phyloP scores from a whole-genome alignment of 2,113 vertebrate species.

The Ifrita kowaldi region DNA sequence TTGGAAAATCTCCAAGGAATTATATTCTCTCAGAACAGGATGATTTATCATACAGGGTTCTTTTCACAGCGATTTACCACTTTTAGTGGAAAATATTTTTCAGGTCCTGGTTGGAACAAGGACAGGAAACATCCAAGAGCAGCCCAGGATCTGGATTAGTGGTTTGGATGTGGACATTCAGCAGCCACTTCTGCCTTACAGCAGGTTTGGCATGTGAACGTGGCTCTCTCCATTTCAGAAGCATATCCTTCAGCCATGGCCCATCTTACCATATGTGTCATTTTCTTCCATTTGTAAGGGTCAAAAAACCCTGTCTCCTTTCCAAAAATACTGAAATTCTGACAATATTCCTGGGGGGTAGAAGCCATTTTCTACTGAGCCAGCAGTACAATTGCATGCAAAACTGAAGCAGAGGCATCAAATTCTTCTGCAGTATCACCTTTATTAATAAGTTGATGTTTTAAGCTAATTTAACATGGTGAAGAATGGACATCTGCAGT shows the following conservation, averaged over 20 bases:
- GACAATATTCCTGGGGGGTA: not conserved
- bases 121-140: not conserved
- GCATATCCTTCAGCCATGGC: not conserved
- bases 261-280: not conserved
- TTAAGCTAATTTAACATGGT: not conserved
- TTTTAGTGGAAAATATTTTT: not conserved
- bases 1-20: conserved; percentile 4
- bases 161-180: not conserved
- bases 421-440: not conserved
- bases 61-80: not conserved
- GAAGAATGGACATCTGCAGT: not conserved
- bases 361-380: not conserved
- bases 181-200: not conserved
- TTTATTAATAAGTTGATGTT: not conserved
- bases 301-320: not conserved
- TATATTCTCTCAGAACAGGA: not conserved
- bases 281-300: not conserved
- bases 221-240: not conserved
- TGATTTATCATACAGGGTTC: not conserved
- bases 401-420: not conserved
- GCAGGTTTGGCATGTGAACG: accelerated
- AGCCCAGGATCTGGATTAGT: not conserved
- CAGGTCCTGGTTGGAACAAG: not conserved
- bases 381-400: not conserved
- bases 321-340: not conserved